Conservation (phyloP, 2,797 vertebrate genomes). For the Peromyscus nudipes region DNA sequence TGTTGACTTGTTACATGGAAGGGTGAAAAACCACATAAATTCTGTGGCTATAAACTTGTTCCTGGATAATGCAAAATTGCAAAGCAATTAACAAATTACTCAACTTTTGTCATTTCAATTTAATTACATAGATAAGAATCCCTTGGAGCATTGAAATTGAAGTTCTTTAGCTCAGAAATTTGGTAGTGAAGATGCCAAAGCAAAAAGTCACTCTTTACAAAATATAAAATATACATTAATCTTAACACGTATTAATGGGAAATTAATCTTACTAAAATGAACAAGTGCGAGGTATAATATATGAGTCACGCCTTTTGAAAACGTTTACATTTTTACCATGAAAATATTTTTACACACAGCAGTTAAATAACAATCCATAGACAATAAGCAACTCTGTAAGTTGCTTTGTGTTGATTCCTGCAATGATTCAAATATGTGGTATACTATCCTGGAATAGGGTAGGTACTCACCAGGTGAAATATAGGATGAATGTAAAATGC, state of each 20-base stretch:
- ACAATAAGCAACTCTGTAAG: background rate
- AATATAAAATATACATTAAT: background rate
- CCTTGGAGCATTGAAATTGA: slow-evolving; percentile 43
- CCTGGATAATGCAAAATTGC: slow-evolving; percentile 51
- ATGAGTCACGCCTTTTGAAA: slow-evolving; percentile 2
- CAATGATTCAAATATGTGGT: slow-evolving; percentile 52
- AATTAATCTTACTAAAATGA: background rate
- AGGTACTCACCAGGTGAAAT: background rate
- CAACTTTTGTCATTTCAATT: slow-evolving; percentile 56
- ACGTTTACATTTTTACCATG: slow-evolving; percentile 30
- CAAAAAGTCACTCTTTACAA: slow-evolving; percentile 30
- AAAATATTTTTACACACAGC: slow-evolving; percentile 5
- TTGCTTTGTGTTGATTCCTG: background rate
- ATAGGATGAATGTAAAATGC: background rate
- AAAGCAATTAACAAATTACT: slow-evolving; percentile 60
- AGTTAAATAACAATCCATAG: slow-evolving; percentile 42
- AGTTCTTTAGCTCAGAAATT: slow-evolving; percentile 33
- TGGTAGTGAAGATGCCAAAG: background rate
- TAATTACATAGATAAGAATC: slow-evolving; percentile 66
- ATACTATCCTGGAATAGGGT: background rate
- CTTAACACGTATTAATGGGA: slow-evolving; percentile 33
- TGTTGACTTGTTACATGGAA: background rate
- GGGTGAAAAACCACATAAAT: slow-evolving; percentile 46
- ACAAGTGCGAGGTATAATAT: background rate
- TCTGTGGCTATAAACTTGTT: slow-evolving; percentile 42